These are phyloP conservation scores for Ischnura elegans DNA, from an alignment of 2,888 invertebrate species.

Conservation along the genomic window DNA sequence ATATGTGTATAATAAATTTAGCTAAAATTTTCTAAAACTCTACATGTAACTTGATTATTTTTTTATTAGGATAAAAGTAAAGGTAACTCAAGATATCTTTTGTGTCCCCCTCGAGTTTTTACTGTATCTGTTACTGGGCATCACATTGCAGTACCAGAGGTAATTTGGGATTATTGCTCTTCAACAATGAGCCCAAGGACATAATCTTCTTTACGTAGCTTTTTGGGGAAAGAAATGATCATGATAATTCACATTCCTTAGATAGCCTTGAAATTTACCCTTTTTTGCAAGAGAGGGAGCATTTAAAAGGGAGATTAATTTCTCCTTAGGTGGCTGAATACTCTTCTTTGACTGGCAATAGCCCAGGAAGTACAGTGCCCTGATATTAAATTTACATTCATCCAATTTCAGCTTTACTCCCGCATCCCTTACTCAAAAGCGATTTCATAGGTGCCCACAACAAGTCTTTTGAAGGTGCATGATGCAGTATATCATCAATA, in stretches of 20 bases:
- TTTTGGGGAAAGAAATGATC: not conserved
- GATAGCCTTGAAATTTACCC: not conserved
- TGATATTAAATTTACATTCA: not conserved
- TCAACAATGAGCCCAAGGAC: not conserved
- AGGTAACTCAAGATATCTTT: too few species aligned
- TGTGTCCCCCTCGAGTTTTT: too few species aligned
- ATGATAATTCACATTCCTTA: not conserved
- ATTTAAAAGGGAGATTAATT: not conserved
- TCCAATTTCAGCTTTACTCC: not conserved
- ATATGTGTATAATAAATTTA: too few species aligned
- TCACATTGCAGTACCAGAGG: not conserved
- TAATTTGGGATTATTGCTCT: not conserved
- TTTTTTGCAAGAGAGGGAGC: not conserved
- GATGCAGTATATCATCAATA: not conserved
- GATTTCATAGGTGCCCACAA: not conserved
- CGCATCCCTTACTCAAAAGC: not conserved
- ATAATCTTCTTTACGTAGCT: not conserved
- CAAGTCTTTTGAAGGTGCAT: not conserved
- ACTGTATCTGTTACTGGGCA: too few species aligned
- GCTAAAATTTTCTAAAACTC: too few species aligned
- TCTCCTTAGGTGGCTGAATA: not conserved
- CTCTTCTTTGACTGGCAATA: too few species aligned
- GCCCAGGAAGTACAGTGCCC: not conserved
- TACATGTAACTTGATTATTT: too few species aligned
- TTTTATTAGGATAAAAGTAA: too few species aligned